Evolutionary conservation across 2,888 invertebrate species (phyloP).

Genomic region (Galerucella nymphaeae): DNA sequence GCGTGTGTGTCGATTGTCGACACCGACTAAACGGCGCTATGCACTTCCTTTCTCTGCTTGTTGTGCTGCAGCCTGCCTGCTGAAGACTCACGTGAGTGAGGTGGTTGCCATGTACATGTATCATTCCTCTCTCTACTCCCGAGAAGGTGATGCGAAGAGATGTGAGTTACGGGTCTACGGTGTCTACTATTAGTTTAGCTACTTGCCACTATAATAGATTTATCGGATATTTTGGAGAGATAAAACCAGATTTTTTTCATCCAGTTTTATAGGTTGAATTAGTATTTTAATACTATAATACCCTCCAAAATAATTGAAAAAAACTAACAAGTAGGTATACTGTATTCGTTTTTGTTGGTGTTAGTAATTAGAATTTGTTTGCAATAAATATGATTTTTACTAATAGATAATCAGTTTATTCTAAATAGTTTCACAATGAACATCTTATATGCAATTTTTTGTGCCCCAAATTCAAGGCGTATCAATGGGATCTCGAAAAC

Average conservation of each 20-base stretch:
- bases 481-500: too few species aligned
- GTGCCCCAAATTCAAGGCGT: too few species aligned
- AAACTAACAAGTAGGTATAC: too few species aligned
- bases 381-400: too few species aligned
- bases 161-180: conserved; percentile 31
- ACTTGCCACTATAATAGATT: conserved; percentile 12
- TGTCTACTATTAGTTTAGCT: conserved; percentile 19
- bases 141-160: conserved; percentile 31
- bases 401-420: too few species aligned
- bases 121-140: conserved; percentile 33
- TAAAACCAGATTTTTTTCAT: not conserved
- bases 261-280: not conserved
- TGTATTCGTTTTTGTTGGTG: too few species aligned
- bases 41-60: conserved; percentile 39
- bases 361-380: too few species aligned
- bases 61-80: conserved; percentile 28
- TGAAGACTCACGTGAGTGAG: conserved; percentile 44
- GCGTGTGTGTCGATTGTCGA: conserved; percentile 47
- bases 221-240: conserved; percentile 7
- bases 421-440: too few species aligned
- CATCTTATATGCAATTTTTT: too few species aligned
- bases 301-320: too few species aligned
- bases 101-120: conserved; percentile 37
- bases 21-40: conserved; percentile 45
- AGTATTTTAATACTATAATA: not conserved